These are phyloP conservation scores for Syrista parreyssii DNA, from an alignment of 2,888 invertebrate genomes.

Conservation along the genomic window DNA sequence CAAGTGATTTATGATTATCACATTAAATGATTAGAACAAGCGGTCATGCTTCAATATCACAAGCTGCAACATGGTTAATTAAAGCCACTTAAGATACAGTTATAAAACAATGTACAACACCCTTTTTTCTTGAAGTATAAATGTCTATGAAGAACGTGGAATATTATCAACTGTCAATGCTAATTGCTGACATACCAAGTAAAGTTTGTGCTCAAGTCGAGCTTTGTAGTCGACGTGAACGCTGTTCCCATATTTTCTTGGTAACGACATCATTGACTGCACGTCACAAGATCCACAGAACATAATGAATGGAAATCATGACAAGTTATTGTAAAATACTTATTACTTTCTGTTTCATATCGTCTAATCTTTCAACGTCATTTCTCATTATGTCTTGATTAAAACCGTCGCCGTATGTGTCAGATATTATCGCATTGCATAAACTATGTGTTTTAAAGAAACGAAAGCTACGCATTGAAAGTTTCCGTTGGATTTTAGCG, in stretches of 20 bases:
- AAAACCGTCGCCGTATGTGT: not conserved
- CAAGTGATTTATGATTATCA: not conserved
- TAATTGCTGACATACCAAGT: slow-evolving; percentile 66
- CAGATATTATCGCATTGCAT: not conserved
- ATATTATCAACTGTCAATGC: not conserved
- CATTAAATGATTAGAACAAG: slow-evolving; percentile 9
- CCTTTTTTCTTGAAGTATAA: not conserved
- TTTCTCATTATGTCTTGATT: not conserved
- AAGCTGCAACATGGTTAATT: not conserved
- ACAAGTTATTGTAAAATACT: slow-evolving; percentile 26
- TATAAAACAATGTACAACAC: not conserved
- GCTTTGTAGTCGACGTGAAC: slow-evolving; percentile 69
- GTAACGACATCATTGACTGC: slow-evolving; percentile 57
- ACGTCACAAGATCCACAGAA: slow-evolving; percentile 47
- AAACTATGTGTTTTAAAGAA: not conserved
- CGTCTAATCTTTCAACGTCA: not conserved
- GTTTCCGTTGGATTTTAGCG: not conserved
- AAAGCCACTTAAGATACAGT: not conserved
- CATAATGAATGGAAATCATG: slow-evolving; percentile 14
- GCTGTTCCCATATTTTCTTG: slow-evolving; percentile 55
- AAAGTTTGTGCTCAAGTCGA: slow-evolving; percentile 72
- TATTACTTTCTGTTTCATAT: not conserved
- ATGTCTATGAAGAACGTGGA: not conserved
- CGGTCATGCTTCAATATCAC: not conserved
- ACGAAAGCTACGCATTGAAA: not conserved